Conservation (phyloP, 2,888 invertebrate species). For the Clitarchus hookeri region DNA sequence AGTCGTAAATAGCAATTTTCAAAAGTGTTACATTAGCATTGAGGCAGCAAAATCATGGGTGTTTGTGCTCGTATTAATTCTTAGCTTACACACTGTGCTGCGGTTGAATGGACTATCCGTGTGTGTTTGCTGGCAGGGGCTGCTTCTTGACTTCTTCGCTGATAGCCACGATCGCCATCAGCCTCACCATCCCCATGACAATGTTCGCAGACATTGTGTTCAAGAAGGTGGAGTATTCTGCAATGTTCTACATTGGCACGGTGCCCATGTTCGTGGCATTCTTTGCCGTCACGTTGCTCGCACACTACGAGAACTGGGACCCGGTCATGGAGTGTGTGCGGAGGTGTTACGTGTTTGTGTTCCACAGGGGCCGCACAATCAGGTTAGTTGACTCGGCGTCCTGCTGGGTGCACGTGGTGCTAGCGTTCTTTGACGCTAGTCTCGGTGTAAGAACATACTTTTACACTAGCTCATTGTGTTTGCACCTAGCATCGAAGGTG, state of each 20-base stretch:
- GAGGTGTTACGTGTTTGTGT: slow-evolving; percentile 58
- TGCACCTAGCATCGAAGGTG: neutral
- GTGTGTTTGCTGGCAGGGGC: slow-evolving; percentile 68
- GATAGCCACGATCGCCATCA: slow-evolving; percentile 84
- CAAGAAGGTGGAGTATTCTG: slow-evolving; percentile 68
- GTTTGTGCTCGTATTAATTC: neutral
- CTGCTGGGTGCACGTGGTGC: neutral
- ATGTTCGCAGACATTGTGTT: slow-evolving; percentile 82
- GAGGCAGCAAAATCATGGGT: too few relatives aligned
- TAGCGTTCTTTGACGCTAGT: neutral
- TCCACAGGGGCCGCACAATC: slow-evolving; percentile 56
- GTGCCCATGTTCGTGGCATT: slow-evolving; percentile 78
- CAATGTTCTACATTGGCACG: slow-evolving; percentile 76
- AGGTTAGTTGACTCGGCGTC: slow-evolving; percentile 52
- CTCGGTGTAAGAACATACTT: too few relatives aligned
- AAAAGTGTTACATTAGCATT: too few relatives aligned
- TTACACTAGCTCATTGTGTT: neutral
- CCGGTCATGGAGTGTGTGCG: slow-evolving; percentile 67
- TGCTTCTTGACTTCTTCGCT: slow-evolving; percentile 91
- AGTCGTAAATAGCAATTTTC: too few relatives aligned
- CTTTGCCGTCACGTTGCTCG: slow-evolving; percentile 68
- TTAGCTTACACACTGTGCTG: neutral
- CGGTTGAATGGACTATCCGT: neutral
- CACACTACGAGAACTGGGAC: slow-evolving; percentile 83
- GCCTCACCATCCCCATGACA: slow-evolving; percentile 86